Conservation (phyloP, 2,113 vertebrate genomes). For the Turnix velox region DNA sequence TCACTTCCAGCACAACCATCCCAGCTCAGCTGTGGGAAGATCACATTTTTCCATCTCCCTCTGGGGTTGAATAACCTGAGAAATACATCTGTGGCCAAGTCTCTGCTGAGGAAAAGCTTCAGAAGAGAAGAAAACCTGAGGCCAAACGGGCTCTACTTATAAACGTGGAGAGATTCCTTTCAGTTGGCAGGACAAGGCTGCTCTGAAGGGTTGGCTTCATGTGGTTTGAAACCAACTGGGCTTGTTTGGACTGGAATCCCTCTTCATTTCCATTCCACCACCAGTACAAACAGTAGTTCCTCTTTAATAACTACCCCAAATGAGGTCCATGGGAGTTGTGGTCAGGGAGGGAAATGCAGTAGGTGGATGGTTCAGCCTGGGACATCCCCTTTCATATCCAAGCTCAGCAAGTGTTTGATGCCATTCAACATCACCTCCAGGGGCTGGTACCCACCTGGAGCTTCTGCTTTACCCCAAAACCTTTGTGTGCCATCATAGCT, state of each 20-base stretch:
- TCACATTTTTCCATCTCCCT: not conserved
- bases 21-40: rapidly evolving
- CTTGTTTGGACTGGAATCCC: not conserved
- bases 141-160: not conserved
- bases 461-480: not conserved
- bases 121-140: not conserved
- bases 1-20: not conserved
- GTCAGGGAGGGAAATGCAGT: not conserved
- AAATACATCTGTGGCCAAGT: not conserved
- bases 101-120: not conserved
- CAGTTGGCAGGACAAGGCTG: not conserved
- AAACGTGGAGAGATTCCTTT: not conserved
- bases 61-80: not conserved
- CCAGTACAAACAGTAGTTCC: not conserved
- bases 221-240: not conserved
- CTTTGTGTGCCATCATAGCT: not conserved
- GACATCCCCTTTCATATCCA: not conserved
- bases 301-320: not conserved
- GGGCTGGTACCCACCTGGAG: rapidly evolving
- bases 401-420: not conserved
- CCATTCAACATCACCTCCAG: not conserved
- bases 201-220: not conserved
- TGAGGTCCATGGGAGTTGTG: not conserved
- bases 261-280: not conserved
- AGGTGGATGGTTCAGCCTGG: not conserved